A percentile compares a stretch with the other conserved stretches of the same genome.
phyloP scores from a whole-genome alignment of 2,888 invertebrate genomes.

The Tortricodes alternella region DNA sequence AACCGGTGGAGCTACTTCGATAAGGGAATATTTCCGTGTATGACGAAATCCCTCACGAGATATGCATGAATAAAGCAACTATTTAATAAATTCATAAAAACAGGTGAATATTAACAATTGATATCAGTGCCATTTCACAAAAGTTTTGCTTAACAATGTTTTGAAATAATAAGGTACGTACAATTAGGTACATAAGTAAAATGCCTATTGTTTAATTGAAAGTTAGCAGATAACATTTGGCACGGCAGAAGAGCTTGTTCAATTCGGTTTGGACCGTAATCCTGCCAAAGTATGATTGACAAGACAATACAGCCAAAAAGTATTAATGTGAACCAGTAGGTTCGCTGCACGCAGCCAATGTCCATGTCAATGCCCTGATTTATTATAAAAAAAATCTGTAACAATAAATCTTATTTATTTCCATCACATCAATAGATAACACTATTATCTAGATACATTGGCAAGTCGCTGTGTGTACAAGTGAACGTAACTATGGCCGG shows the following conservation, averaged over 20 bases:
- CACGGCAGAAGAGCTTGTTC: not conserved
- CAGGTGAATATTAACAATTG: not conserved
- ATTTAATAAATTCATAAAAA: not conserved
- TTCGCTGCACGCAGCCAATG: conserved; percentile 4
- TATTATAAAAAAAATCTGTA: conserved; percentile 4
- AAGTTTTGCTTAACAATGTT: no score
- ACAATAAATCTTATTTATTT: not conserved
- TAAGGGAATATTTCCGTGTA: conserved; percentile 16
- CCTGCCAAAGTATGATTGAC: conserved; percentile 24
- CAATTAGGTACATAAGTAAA: no score
- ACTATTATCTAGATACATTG: no score
- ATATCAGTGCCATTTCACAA: no score
- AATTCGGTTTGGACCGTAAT: not conserved
- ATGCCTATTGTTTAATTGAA: no score
- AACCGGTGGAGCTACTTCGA: no score
- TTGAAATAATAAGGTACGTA: no score
- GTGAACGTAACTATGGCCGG: no score
- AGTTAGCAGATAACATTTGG: not conserved
- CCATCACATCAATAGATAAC: not conserved
- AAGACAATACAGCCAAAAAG: conserved; percentile 23
- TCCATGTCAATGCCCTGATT: conserved; percentile 12
- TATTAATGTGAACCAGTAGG: conserved; percentile 11
- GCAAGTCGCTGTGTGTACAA: no score
- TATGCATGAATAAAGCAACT: not conserved
- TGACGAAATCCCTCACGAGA: conserved; percentile 5